Evolutionary conservation across 2,888 invertebrate species (phyloP).

Genomic region (Chrysolina oricalcia): DNA sequence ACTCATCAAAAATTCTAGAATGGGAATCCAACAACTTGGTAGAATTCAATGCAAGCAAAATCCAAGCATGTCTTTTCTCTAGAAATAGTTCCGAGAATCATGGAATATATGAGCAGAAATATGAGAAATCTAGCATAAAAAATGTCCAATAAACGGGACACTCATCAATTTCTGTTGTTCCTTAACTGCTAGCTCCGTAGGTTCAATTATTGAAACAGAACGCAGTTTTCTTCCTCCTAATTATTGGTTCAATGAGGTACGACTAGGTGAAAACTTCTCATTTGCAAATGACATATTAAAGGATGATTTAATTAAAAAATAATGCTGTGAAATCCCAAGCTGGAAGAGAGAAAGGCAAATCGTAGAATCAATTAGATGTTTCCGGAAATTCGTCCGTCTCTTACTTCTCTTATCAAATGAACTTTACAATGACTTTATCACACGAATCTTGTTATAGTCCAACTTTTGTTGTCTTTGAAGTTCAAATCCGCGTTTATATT

Average conservation of each 20-base stretch:
- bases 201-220: too few relatives aligned
- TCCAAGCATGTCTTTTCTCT: too few relatives aligned
- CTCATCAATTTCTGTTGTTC: too few relatives aligned
- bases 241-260: neutral
- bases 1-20: too few relatives aligned
- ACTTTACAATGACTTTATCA: slow-evolving; percentile 7
- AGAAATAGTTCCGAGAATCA: too few relatives aligned
- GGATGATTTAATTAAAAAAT: neutral
- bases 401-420: slow-evolving; percentile 6
- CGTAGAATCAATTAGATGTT: neutral
- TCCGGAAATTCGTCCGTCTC: neutral
- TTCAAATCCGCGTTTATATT: neutral
- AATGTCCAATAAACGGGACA: too few relatives aligned
- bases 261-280: neutral
- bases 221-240: neutral
- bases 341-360: neutral
- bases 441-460: neutral
- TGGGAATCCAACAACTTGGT: too few relatives aligned
- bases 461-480: slow-evolving; percentile 11
- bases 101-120: too few relatives aligned
- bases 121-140: too few relatives aligned
- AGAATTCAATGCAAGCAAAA: too few relatives aligned
- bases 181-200: too few relatives aligned
- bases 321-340: neutral
- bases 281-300: neutral